Evolutionary conservation across 64 coral and sea anemone species (phyloP).

Genomic region (Actinia tenebrosa): DNA sequence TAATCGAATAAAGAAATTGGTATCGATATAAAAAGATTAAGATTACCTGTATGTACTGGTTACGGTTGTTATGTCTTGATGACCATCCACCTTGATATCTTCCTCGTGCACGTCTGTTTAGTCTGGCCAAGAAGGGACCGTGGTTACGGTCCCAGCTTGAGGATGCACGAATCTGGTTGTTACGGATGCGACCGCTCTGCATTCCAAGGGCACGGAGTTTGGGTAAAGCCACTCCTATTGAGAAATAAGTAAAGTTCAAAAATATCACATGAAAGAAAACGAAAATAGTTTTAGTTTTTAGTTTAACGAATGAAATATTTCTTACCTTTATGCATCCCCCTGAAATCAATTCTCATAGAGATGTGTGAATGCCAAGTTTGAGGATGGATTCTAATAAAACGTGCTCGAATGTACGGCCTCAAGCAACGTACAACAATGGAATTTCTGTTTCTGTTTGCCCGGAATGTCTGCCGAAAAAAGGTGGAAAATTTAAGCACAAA

Average conservation of each 20-base stretch:
- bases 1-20: too few species aligned
- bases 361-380: conserved; percentile 50
- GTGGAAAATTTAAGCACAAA: background rate
- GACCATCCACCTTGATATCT: conserved; percentile 22
- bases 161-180: conserved; percentile 12
- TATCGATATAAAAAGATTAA: too few species aligned
- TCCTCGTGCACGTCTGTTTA: conserved; percentile 3
- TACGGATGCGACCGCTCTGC: conserved; percentile 55
- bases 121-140: conserved; percentile 45
- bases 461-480: conserved; percentile 23
- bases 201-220: conserved; percentile 48
- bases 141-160: conserved; percentile 71
- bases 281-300: too few species aligned
- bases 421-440: conserved; percentile 28
- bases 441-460: conserved; percentile 31
- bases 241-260: background rate
- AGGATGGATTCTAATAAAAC: conserved; percentile 48
- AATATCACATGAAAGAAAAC: too few species aligned
- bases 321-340: background rate
- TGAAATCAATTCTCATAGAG: conserved; percentile 41
- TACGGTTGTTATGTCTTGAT: conserved; percentile 40
- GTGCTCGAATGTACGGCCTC: conserved; percentile 19
- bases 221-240: background rate
- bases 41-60: conserved; percentile 65
- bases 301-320: background rate